Evolutionary conservation across 1,140 invertebrate species (phyloP), one percentile per base, ranked within the genome.

Genomic region (Drosophila virilis): DNA sequence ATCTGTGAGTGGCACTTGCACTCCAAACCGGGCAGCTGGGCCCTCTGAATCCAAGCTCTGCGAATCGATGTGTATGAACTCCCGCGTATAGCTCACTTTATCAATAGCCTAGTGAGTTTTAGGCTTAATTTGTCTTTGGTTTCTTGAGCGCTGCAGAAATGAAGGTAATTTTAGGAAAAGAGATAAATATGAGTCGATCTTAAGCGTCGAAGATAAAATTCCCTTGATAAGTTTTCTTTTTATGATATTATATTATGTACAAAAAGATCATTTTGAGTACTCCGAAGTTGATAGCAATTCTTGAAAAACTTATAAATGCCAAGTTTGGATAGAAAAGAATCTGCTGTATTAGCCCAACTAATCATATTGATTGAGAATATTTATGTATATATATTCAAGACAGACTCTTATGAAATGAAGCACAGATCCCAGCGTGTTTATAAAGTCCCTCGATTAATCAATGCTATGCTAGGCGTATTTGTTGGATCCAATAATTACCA

Each of bases 131-230:
- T 73, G 61, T 86, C 78, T 85, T 85, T 85, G 81, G 78, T 85
- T 54, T 17, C 82, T 85, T 82, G 83, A 88, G 83, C 82, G 75
- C 82, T 85, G 78, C 0, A 77, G 64, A 6, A 17, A 52, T 33
- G 1, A 71, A 51, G 4, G 0, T 5, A 28, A 28, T 0, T 5
- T 28, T 2, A 6, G 17, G 10, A 33, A 59, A 17, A 43, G 0
- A 1, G 1, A 12, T 48, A 10, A 10, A 17, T 46, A 4, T 1
- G 17, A 22, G 5, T 7, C 12, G 10, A 48, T 6, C 1, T 15
- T 33, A 9, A 33, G 22, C 3, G 22, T 4, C 22, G 4, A 22
- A 22, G 22, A 22, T 22, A 3, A 3, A 22, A 3, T 22, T 4
- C 1, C 22, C 22, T 4, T 22, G 22, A 22, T 22, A 22, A 22